Conservation (phyloP, 1,140 invertebrate genomes). For the Orchesella cincta region DNA sequence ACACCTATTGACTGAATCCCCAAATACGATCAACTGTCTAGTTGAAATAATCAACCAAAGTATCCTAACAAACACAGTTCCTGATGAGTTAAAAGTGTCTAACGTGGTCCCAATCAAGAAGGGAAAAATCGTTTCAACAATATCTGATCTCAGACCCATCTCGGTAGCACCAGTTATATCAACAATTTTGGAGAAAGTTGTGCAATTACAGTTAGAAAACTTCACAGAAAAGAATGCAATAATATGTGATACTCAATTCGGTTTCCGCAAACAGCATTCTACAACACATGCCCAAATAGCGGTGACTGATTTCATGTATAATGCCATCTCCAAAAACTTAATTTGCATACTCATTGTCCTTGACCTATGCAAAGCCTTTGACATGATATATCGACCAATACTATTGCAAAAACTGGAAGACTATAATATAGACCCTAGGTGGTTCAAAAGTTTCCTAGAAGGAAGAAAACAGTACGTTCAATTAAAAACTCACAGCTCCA, state of each 20-base stretch:
- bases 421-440: background rate
- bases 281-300: slow-evolving; percentile 7
- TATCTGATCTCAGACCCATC: background rate
- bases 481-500: background rate
- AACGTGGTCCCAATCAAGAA: background rate
- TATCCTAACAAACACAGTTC: background rate
- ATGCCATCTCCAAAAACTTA: background rate
- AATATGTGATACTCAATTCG: background rate
- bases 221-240: background rate
- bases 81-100: background rate
- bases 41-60: background rate
- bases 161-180: background rate
- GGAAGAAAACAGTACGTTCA: background rate
- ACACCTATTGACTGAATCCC: background rate
- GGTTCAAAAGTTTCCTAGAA: background rate
- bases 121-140: background rate
- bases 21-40: background rate
- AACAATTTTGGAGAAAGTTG: slow-evolving; percentile 4
- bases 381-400: background rate
- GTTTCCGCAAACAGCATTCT: background rate
- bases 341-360: background rate
- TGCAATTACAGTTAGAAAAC: background rate
- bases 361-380: background rate
- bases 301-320: background rate
- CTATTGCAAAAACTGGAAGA: background rate